Base-by-base conservation (phyloP, 2,888 invertebrate species). In the Agrochola lychnidis region DNA sequence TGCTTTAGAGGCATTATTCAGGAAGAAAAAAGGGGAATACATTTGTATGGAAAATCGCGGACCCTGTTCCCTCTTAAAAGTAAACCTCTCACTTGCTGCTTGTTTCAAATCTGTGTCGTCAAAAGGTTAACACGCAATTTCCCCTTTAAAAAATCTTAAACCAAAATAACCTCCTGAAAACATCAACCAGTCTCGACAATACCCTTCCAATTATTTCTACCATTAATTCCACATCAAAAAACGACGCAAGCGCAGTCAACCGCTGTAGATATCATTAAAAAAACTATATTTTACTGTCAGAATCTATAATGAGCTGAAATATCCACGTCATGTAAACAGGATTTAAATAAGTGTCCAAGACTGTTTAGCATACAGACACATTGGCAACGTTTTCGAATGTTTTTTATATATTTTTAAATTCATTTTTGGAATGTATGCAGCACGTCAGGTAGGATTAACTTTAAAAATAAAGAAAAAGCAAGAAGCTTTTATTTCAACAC, bases 251-350 rank as follows among this genome's bases (percentile, higher is more conserved):
- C 64, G 48, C 64, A 69, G 22, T 56, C 66, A 25, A 36, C 59
- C 76, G 57, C 56, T 22, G 45, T 62, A 4, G 40, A 25, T 69
- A 70, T 85, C 76, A 87, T 88, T 87, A 78, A 87, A 87, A 87
- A 75, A 69, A 10, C 67, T 22, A 80, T 87, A 80, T 3, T 53
- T 87, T 63, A 82, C 42, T 75, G 89, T 85, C 83, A 69, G 16
- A 56, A 14, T 16, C 22, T 68, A 48, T 85, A 83, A 87, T 79
- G 79, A 83, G 72, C 67, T 48, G 57, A 85, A 87, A 88, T 74
- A 72, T 77, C 30, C 22, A 36, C 75, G 74, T 76, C 83, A 57
- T 87, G 89, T 87, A 88, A 80, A 79, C 83, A 83, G 78, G 64
- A 66, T 79, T 76, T 73, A 79, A 81, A 88, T 85, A 88, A 73